Evolutionary conservation across 2,113 vertebrate genomes (phyloP), one percentile per base, ranked within the genome.

Genomic region (Oriolus oriolus): DNA sequence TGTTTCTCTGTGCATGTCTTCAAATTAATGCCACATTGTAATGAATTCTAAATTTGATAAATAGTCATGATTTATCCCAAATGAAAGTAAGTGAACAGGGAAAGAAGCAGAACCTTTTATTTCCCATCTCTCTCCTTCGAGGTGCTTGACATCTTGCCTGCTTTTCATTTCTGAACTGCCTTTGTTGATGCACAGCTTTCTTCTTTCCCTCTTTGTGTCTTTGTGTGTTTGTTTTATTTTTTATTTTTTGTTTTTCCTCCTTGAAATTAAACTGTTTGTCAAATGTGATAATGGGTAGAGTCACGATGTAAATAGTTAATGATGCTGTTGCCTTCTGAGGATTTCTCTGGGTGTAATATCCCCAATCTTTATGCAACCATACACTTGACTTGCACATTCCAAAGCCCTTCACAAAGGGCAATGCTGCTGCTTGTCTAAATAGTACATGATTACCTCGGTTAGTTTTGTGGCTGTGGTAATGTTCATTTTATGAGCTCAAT

Each of bases 201-300:
- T 50, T 60, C 68, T 85, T 87, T 70, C 63, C 79, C 75, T 77
- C 19, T 88, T 84, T 81, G 19, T 65, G 31, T 74, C 27, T 94
- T 78, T 65, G 63, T 21, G 17, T 90, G 65, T 54, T 93, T 73
- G 30, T 16, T 91, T 93, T 93, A 52, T 65, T 73, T 70, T 90
- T 95, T 89, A 84, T 74, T 57, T 57, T 90, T 63, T 94, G 53
- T 95, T 97, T 96, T 94, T 97, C 84, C 75, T 96, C 60, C 79
- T 94, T 96, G 89, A 97, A 94, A 97, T 98, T 94, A 96, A 93
- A 91, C 85, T 96, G 79, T 96, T 97, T 95, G 83, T 96, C 95
- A 96, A 96, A 95, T 82, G 75, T 49, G 54, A 92, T 96, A 97
- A 96, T 86, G 74, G 75, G 60, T 61, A 96, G 86, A 95, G 45